Evolutionary conservation across 2,888 invertebrate species (phyloP), one percentile per base, ranked within the genome.

Genomic region (Tenthredo mesomela): DNA sequence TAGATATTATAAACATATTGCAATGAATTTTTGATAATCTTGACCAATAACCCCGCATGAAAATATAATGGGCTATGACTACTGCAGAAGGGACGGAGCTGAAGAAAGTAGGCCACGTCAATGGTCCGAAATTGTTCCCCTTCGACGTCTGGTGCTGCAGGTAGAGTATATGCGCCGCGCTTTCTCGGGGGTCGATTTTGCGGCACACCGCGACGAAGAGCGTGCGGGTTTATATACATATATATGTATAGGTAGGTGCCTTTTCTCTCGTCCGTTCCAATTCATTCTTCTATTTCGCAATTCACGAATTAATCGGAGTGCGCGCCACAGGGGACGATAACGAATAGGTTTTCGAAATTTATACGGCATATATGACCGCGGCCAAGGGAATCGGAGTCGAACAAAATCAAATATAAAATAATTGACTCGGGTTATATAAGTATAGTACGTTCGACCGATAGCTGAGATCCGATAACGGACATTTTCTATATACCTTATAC

Each of bases 101-200:
- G 9, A n/a, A 18, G 67, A 78, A 84, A 84, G 37, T 84, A 84
- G 84, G 84, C 33, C 84, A 65, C 84, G 77, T 84, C 84, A 78
- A 84, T 84, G 75, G 78, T 84, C 84, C 84, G 84, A 84, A 84
- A 83, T 65, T 78, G 37, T 7, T 25, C 65, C 40, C 21, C 21
- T 29, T 40, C 37, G 6, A 71, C 1, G 37, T 37, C n/a, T 18
- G 37, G 37, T 15, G 9, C 58, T 58, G 58, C 80, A 80, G 61
- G 58, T 80, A 54, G 61, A 54, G 58, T 80, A 54, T 80, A 54
- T 18, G 77, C 77, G 77, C 18, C 18, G 3, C 15, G 80, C 15
- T 80, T 40, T 37, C 40, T 61, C 40, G 58, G 47, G 47, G 77
- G 54, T 77, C 77, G 77, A 54, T 77, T 77, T 77, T 21, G 6